phyloP scores from a whole-genome alignment of 2,113 vertebrate species.

The Haemorhous mexicanus region DNA sequence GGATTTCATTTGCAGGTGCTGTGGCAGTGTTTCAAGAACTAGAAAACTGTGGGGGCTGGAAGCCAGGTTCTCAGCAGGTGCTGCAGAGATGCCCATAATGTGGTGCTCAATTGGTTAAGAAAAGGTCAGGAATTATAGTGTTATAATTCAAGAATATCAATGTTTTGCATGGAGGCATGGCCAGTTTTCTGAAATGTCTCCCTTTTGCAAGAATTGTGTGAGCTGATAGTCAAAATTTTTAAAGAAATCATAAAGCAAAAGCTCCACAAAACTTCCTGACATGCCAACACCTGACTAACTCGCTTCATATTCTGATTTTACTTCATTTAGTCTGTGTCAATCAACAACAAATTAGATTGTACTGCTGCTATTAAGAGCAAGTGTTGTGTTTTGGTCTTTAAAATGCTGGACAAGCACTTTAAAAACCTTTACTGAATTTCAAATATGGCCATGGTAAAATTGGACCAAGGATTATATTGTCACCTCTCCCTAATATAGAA shows the following conservation, averaged over 20 bases:
- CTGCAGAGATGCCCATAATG: not conserved
- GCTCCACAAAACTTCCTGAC: not conserved
- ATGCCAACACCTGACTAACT: not conserved
- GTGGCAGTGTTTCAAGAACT: not conserved
- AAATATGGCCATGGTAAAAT: not conserved
- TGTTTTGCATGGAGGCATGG: not conserved
- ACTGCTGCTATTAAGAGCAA: not conserved
- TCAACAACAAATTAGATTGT: not conserved
- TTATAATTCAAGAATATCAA: not conserved
- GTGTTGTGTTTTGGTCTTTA: not conserved
- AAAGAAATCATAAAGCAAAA: not conserved
- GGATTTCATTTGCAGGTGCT: not conserved
- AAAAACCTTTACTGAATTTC: not conserved
- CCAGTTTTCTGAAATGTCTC: not conserved
- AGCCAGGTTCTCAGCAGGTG: not conserved
- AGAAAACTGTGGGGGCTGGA: rapidly evolving
- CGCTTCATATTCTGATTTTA: not conserved
- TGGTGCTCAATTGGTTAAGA: not conserved
- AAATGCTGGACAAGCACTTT: not conserved
- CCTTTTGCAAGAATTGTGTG: not conserved
- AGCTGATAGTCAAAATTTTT: not conserved
- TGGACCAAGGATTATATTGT: slow-evolving; percentile 30
- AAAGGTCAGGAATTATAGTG: not conserved
- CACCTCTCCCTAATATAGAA: slow-evolving; percentile 43
- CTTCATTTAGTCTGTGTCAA: not conserved